A percentile compares a stretch with the other conserved stretches of the same genome.
Evolutionary conservation across 2,888 invertebrate species (phyloP).

Genomic region (Sepioteuthis lessoniana): DNA sequence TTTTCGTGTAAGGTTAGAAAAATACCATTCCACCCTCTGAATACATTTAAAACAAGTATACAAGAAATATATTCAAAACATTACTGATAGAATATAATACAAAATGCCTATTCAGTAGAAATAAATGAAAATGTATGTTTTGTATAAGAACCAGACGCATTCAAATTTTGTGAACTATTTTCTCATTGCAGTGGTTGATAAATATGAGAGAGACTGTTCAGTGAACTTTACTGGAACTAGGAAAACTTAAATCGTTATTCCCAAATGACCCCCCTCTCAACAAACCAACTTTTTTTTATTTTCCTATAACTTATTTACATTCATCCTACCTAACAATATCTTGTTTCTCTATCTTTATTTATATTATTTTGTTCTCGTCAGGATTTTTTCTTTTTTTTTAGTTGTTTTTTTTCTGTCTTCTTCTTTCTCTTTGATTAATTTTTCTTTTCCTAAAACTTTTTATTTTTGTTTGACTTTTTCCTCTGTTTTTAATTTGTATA

Average conservation of each 20-base stretch:
- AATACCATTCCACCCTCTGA: no score
- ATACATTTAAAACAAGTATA: no score
- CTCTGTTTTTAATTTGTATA: background rate
- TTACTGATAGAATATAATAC: no score
- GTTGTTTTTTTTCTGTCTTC: background rate
- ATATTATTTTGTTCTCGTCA: background rate
- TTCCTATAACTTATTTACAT: background rate
- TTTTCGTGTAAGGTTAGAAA: no score
- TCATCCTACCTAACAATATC: background rate
- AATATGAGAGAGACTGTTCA: background rate
- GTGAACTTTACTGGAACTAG: background rate
- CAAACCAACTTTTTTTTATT: background rate
- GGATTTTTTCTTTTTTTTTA: background rate
- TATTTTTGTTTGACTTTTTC: background rate
- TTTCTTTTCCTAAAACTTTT: background rate
- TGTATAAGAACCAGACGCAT: no score
- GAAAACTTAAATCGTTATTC: background rate
- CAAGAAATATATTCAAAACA: no score
- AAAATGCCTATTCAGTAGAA: no score
- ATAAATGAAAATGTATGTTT: no score
- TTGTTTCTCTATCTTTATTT: background rate
- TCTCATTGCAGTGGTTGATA: background rate
- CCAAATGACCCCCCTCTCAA: no score
- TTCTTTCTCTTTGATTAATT: background rate
- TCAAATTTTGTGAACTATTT: no score